phyloP scores from a whole-genome alignment of 2,888 invertebrate genomes.

The Melieria omissa region DNA sequence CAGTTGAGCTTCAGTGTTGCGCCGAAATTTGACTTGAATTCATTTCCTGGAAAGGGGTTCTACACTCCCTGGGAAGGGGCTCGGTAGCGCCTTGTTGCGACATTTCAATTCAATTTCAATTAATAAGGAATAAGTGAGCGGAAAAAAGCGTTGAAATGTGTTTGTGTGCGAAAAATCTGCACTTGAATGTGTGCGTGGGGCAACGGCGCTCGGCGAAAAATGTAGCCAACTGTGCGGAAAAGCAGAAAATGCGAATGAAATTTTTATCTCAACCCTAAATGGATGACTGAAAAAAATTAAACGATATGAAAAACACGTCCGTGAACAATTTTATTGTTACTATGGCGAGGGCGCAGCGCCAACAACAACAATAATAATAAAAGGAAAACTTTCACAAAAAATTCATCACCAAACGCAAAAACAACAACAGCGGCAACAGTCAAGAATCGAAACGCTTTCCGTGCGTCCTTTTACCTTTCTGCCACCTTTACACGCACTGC shows the following conservation, averaged over 20 bases:
- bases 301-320: neutral
- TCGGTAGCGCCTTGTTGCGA: no score
- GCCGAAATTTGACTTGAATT: no score
- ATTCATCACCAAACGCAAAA: neutral
- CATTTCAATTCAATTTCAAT: neutral
- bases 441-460: neutral
- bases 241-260: neutral
- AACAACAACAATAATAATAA: neutral
- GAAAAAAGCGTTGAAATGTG: neutral
- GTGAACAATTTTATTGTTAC: neutral
- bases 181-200: no score
- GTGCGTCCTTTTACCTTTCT: neutral
- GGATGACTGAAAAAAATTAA: neutral
- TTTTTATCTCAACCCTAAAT: neutral
- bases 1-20: no score
- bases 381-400: neutral
- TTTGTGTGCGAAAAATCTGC: neutral
- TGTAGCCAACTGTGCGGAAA: neutral
- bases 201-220: no score
- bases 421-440: neutral
- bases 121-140: neutral
- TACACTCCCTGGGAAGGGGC: no score
- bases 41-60: no score
- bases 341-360: neutral
- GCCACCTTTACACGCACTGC: neutral